Evolutionary conservation across 1,140 invertebrate species (phyloP), one percentile per base, ranked within the genome.

Genomic region (Lysiphlebus fabarum): DNA sequence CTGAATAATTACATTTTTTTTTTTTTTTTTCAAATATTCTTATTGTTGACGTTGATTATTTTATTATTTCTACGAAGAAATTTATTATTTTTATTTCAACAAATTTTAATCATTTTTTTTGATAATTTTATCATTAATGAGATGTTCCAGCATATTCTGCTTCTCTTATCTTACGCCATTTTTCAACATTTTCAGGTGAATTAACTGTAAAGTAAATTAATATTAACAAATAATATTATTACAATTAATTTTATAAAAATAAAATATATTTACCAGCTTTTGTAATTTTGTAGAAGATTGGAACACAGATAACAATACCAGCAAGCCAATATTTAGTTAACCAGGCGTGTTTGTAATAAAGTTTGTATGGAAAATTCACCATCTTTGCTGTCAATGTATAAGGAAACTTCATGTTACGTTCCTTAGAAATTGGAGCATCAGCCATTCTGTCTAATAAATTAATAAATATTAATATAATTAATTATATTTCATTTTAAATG

Each of bases 341-440:
- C 87, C 89, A 90, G 62, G 86, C 83, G 55, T 90, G 86, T 41
- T 87, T 82, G 8, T 84, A 71, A 69, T 91, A 86, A 70, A 80
- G 83, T 70, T 85, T 87, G 7, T 77, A 81, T 4, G 91, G 91
- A 72, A 94, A 93, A 67, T 91, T 89, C 12, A 83, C 87, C 26
- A 92, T 67, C 75, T 91, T 91, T 6, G 90, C 89, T 11, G 84
- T 72, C 37, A 86, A 75, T 0, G 91, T 93, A 76, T 93, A 92
- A 8, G 91, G 91, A 73, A 80, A 94, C 74, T 87, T 90, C 91
- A 93, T 93, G 10, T 84, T 86, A 61, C 88, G 84, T 51, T 76
- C 66, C 38, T 62, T 41, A 7, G 58, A 5, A 42, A 62, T 56
- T 4, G 48, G 43, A 37, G 11, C 44, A 37, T 50, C 62, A 59